Conservation (phyloP, 2,797 vertebrate species). For the Esox masquinongy region DNA sequence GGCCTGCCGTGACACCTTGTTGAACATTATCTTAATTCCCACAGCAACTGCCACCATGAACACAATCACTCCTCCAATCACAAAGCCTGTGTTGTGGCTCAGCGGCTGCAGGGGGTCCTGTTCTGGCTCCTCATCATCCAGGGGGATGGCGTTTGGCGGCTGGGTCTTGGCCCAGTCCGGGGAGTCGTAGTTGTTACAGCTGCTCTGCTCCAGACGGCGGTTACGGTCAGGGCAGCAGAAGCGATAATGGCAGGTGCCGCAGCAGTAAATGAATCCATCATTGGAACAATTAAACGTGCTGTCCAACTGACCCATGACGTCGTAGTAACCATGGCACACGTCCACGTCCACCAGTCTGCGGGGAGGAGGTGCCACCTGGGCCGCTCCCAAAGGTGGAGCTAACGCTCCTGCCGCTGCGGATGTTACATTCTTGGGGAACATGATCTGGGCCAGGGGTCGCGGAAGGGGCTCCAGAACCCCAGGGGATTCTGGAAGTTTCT, state of each 20-base stretch:
- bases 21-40: conserved; percentile 89
- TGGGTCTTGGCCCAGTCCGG: conserved; percentile 88
- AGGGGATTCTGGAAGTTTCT: conserved; percentile 49
- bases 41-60: conserved; percentile 90
- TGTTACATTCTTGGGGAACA: conserved; percentile 78
- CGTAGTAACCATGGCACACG: conserved; percentile 88
- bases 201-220: conserved; percentile 84
- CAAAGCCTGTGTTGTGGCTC: conserved; percentile 88
- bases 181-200: conserved; percentile 85
- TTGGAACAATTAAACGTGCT: conserved; percentile 91
- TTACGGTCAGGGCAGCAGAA: conserved; percentile 90
- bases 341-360: conserved; percentile 75
- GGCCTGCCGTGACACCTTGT: conserved; percentile 89
- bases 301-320: conserved; percentile 93
- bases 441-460: conserved; percentile 77
- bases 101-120: conserved; percentile 79
- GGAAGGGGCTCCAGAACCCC: conserved; percentile 67
- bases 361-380: conserved; percentile 63
- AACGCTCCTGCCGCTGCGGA: conserved; percentile 67
- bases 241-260: conserved; percentile 90
- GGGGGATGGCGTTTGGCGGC: conserved; percentile 67
- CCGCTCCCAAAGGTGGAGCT: conserved; percentile 68
- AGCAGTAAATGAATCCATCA: conserved; percentile 87
- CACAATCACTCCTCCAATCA: conserved; percentile 89
- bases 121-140: conserved; percentile 69